Base-by-base conservation (phyloP, 2,797 vertebrate genomes). In the Simalia tracyae region DNA sequence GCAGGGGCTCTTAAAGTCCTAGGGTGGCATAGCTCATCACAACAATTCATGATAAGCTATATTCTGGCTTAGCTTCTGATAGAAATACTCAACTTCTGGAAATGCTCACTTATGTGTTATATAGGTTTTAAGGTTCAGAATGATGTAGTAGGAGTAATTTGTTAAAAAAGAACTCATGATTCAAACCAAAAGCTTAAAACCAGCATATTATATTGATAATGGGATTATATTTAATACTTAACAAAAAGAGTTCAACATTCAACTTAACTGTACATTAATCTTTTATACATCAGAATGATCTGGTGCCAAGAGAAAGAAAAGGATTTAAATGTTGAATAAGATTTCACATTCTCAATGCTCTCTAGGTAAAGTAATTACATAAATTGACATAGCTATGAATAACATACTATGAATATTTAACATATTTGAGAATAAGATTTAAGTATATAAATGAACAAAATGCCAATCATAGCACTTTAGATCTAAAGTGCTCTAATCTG, bases 401-500 rank as follows among this genome's bases (percentile, higher is more conserved):
- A 59, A 28, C 88, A 56, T 76, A 92, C 31, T 31, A 54, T 89
- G 0, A 84, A 92, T 93, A 92, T 89, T 92, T 92, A 89, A 86
- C 61, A 26, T 57, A 92, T 64, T n/a, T 42, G 61, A 59, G 24
- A 92, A 85, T 89, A 92, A 85, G 86, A 92, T 89, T 68, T 68
- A 89, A 68, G 26, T 92, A 66, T 68, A 85, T 60, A 17, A 68
- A 59, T 89, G 54, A 92, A 64, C 31, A 85, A 68, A 86, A 92
- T 87, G 64, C 88, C 22, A 61, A 10, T 60, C 59, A 56, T 5
- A 22, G 59, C 14, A 76, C 57, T 26, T 87, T 87, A 76, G 22
- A 36, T 8, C 59, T 91, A 63, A 88, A 57, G 84, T 63, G n/a
- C 28, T 91, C 46, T 42, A 56, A 57, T 84, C 72, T 26, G 56